These are phyloP conservation scores for Onychostruthus taczanowskii DNA, from an alignment of 2,113 vertebrate species.

Conservation along the genomic window DNA sequence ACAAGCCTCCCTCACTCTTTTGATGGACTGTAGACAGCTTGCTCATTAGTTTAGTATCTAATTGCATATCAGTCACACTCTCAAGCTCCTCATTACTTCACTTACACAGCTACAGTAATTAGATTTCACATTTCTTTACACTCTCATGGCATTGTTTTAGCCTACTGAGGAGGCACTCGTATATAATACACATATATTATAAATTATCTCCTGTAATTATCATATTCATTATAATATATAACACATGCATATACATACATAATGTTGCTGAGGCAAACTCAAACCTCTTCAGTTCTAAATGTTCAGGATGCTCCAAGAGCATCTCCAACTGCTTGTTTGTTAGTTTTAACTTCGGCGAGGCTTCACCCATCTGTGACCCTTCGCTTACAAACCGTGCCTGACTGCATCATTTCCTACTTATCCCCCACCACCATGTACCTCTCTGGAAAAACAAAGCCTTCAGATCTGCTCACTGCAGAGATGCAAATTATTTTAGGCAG, in stretches of 20 bases:
- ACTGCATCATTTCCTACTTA: background rate
- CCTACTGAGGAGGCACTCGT: constrained; percentile 15
- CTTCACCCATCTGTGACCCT: constrained; percentile 14
- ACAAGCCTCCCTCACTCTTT: constrained; percentile 30
- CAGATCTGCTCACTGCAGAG: background rate
- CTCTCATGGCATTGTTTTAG: constrained; percentile 42
- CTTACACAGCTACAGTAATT: constrained; percentile 59
- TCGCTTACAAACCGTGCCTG: accelerated
- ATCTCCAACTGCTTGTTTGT: background rate
- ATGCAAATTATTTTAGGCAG: constrained; percentile 43
- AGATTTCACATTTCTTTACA: constrained; percentile 62
- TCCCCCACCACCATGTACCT: background rate
- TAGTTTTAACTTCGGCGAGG: background rate
- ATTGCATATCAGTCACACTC: constrained; percentile 67
- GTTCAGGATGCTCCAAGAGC: background rate
- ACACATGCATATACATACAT: background rate
- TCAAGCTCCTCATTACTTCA: constrained; percentile 55
- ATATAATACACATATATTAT: constrained; percentile 47
- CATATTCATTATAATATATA: constrained; percentile 38
- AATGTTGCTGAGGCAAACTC: background rate
- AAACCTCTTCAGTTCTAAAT: background rate
- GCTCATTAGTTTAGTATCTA: constrained; percentile 63
- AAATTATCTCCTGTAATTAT: constrained; percentile 33
- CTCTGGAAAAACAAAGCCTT: constrained; percentile 4
- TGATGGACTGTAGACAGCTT: constrained; percentile 55